Evolutionary conservation across 2,113 vertebrate species (phyloP).

Genomic region (Chaetodon trifascialis): DNA sequence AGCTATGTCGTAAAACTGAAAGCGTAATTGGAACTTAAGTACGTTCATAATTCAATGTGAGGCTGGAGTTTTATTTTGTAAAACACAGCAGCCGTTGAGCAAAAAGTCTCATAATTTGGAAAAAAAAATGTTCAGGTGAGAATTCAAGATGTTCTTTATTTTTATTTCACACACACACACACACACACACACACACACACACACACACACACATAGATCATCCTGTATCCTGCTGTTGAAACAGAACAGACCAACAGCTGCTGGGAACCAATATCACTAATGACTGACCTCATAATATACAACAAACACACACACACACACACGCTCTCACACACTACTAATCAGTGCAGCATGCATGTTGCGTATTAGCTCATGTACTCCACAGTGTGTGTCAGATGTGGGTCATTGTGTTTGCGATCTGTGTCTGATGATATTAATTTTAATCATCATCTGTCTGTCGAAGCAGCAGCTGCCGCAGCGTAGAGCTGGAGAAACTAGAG

Average conservation of each 20-base stretch:
- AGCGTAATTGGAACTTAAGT: not conserved
- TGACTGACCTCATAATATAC: conserved; percentile 65
- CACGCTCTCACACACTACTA: conserved; percentile 35
- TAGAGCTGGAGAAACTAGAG: conserved; percentile 43
- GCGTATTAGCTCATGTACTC: conserved; percentile 35
- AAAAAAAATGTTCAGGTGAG: not conserved
- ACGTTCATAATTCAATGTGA: not conserved
- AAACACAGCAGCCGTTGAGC: not conserved
- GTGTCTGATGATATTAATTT: conserved; percentile 67
- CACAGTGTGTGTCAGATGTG: conserved; percentile 52
- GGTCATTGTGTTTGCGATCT: conserved; percentile 59
- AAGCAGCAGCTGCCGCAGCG: conserved; percentile 66
- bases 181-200: conserved; percentile 10
- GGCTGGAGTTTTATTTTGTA: not conserved
- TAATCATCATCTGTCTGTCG: conserved; percentile 76
- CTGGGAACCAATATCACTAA: conserved; percentile 78
- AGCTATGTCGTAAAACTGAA: not conserved
- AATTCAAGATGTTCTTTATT: conserved; percentile 13
- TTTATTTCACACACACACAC: not conserved
- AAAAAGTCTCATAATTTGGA: not conserved
- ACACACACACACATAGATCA: conserved; percentile 40
- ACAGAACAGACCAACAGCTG: conserved; percentile 66
- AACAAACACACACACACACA: conserved; percentile 41
- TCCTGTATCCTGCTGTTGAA: conserved; percentile 60
- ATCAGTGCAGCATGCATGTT: conserved; percentile 53